phyloP scores from a whole-genome alignment of 2,113 vertebrate genomes.

The Malurus cyaneus region DNA sequence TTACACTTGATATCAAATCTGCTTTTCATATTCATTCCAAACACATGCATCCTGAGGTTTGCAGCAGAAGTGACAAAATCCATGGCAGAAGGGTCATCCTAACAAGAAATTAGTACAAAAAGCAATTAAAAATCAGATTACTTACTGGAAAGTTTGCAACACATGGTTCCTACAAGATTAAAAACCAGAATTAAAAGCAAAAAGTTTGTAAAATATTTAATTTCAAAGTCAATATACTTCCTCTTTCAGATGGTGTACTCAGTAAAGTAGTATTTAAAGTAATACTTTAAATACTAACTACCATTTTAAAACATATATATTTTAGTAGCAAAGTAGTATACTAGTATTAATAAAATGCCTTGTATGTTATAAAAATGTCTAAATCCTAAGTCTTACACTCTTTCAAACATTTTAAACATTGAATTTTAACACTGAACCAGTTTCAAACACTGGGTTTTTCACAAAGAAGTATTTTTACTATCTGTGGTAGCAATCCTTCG shows the following conservation, averaged over 20 bases:
- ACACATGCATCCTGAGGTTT: slow-evolving; percentile 97
- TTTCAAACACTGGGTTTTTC: neutral
- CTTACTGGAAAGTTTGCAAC: neutral
- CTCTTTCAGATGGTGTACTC: neutral
- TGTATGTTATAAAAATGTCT: neutral
- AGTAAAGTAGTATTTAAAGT: neutral
- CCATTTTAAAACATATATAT: neutral
- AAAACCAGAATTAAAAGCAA: neutral
- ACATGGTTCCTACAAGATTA: neutral
- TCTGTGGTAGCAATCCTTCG: neutral
- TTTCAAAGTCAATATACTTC: neutral
- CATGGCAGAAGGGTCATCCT: slow-evolving; percentile 96
- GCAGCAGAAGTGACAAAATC: slow-evolving; percentile 96
- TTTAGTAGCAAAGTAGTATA: neutral
- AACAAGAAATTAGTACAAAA: slow-evolving; percentile 31
- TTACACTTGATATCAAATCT: slow-evolving; percentile 98
- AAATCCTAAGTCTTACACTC: neutral
- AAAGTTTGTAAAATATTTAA: neutral
- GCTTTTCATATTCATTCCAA: slow-evolving; percentile 99
- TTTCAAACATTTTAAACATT: neutral
- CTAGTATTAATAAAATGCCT: neutral
- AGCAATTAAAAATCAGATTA: neutral
- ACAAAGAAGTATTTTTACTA: neutral
- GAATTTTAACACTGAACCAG: neutral
- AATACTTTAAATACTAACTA: neutral